Conservation (phyloP, 2,113 vertebrate species). For the Atlantisia rogersi region DNA sequence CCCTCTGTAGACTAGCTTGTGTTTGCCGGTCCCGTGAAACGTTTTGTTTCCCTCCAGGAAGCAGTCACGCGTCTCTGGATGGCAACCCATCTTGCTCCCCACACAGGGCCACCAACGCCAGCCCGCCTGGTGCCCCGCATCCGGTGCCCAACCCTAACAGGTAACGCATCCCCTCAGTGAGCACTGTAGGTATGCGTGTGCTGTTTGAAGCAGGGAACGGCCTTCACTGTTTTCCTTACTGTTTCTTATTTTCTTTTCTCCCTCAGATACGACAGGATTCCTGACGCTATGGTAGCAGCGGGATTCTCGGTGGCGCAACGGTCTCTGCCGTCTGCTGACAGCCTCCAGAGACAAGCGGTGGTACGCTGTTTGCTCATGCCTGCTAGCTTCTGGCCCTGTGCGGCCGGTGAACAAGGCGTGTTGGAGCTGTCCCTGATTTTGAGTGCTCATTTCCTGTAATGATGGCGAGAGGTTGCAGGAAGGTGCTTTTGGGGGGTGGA, state of each 20-base stretch:
- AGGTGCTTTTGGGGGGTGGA: fast-evolving
- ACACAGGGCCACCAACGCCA: constrained; percentile 61
- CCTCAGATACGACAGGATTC: constrained; percentile 74
- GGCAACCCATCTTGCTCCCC: constrained; percentile 71
- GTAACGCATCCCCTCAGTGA: neutral
- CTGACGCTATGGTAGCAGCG: constrained; percentile 59
- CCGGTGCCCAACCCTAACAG: constrained; percentile 61
- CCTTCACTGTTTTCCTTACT: fast-evolving
- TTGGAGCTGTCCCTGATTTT: fast-evolving
- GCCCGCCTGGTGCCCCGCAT: constrained; percentile 65
- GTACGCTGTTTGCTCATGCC: constrained; percentile 64
- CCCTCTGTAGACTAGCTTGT: neutral
- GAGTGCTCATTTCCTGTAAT: fast-evolving
- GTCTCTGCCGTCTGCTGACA: constrained; percentile 78
- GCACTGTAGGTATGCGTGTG: fast-evolving
- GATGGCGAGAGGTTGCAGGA: neutral
- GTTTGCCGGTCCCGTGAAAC: neutral
- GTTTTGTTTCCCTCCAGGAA: constrained; percentile 77
- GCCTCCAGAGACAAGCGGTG: constrained; percentile 85
- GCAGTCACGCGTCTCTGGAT: constrained; percentile 85
- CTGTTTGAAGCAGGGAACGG: fast-evolving
- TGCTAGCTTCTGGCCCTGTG: too few relatives aligned
- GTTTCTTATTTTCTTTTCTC: neutral
- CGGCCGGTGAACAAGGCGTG: fast-evolving
- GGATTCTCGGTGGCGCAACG: constrained; percentile 71